Evolutionary conservation across 35 echinoderm and acorn worm species (phyloP), one percentile per base, ranked within the genome.

Genomic region (Apostichopus japonicus): DNA sequence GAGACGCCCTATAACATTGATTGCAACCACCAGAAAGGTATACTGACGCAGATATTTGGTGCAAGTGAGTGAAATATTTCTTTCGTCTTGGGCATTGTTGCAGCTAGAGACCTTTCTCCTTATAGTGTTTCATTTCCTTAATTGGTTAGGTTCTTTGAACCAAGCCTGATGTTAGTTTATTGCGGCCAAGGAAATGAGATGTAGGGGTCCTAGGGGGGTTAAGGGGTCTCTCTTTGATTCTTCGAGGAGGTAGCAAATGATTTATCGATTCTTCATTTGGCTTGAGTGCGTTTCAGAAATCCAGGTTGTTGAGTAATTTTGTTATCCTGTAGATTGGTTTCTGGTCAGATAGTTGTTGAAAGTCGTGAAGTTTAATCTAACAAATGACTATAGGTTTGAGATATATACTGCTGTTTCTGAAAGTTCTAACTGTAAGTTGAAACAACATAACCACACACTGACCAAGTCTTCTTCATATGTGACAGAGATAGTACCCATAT

Each of bases 1-100:
- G 97, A 99, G 86, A 99, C 97, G 15, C 97, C 97, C 19, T 99
- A 99, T 90, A 99, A 99, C 88, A 99, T 99, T 88, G 97, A 99
- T 86, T 96, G 93, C 51, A 95, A 94, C 75, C 97, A 99, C 71
- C 97, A 99, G 56, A 99, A 99, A 55, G 95, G 97, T 23, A 99
- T 99, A 65, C 95, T 99, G 0, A 96, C 97, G 55, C 97, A 99
- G 55, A 99, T 99, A 23, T 99, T 99, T 95, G 97, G 97, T 90
- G 97, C 97, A 77, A 93, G 97, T 99, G 86, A 94, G 97, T 99
- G 71, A 23, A 75, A 19, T 67, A 19, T 67, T 67, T 10, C 19
- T 19, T 8, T 67, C 63, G 8, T 21, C 71, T n/a, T 21, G 71
- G n/a, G 71, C 1, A 11, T 23, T 6, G 21, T 75, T 21, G n/a